A percentile compares a stretch with the other conserved stretches of the same genome.
Evolutionary conservation across 2,113 vertebrate species (phyloP).

Genomic region (Felis catus): DNA sequence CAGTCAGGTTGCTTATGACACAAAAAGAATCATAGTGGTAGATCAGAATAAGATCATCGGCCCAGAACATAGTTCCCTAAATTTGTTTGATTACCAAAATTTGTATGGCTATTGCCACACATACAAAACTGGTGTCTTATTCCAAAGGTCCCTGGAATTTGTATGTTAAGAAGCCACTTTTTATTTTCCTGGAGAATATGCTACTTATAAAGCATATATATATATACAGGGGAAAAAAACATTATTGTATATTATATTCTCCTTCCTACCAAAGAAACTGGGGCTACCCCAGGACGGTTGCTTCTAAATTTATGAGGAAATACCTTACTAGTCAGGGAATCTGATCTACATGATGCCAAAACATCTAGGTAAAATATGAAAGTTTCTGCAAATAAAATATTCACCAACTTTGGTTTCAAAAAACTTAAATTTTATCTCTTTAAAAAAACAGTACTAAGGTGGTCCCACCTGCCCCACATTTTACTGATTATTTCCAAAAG

Average conservation of each 20-base stretch:
- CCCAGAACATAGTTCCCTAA: not conserved
- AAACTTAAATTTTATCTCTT: not conserved
- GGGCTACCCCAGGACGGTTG: not conserved
- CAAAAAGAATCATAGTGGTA: not conserved
- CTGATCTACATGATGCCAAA: not conserved
- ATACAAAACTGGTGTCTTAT: not conserved
- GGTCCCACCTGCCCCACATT: not conserved
- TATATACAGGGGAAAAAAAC: not conserved
- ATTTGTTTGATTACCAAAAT: not conserved
- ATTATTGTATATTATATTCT: not conserved
- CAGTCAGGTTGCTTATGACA: not conserved
- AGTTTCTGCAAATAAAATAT: conserved; percentile 23
- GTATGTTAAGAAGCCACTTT: not conserved
- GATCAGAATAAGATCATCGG: not conserved
- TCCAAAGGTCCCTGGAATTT: not conserved
- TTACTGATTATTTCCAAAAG: conserved; percentile 21
- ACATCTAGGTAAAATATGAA: not conserved
- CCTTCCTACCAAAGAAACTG: not conserved
- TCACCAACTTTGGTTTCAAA: not conserved
- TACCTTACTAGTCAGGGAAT: not conserved
- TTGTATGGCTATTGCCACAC: not conserved
- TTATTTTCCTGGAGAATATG: not conserved
- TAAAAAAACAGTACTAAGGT: not conserved
- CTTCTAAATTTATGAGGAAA: not conserved
- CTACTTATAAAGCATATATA: not conserved